Percentiles rank a stretch among this genome's conserved stretches.
phyloP scores from a whole-genome alignment of 1,140 invertebrate genomes.

The Cherax quadricarinatus region DNA sequence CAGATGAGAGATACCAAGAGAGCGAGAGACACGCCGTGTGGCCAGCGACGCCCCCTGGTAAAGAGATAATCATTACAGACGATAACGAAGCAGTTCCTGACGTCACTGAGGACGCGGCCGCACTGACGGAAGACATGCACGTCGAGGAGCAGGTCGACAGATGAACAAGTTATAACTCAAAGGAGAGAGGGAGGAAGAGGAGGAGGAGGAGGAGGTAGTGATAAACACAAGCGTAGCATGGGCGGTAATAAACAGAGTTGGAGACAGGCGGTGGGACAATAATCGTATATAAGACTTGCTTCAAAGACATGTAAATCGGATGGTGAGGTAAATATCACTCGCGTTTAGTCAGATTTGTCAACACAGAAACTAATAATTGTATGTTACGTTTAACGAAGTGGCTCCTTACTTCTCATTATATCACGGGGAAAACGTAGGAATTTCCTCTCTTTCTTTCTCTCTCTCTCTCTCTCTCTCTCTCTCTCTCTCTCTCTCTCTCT shows the following conservation, averaged over 20 bases:
- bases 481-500: too few species aligned
- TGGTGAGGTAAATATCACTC: not conserved
- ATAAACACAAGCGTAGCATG: not conserved
- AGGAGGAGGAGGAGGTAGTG: not conserved
- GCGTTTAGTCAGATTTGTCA: not conserved
- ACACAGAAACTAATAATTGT: not conserved
- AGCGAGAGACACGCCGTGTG: not conserved
- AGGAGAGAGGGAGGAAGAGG: not conserved
- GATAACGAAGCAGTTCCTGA: not conserved
- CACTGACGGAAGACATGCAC: not conserved
- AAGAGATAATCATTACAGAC: not conserved
- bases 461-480: too few species aligned
- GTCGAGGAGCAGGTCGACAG: not conserved
- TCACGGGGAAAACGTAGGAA: too few species aligned
- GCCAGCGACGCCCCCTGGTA: not conserved
- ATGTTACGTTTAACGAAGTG: too few species aligned
- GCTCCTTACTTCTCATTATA: too few species aligned
- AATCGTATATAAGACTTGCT: not conserved
- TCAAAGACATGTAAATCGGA: not conserved
- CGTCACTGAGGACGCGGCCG: too few species aligned
- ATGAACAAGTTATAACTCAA: not conserved
- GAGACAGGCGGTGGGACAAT: not conserved
- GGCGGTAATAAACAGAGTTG: not conserved
- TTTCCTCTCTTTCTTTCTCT: too few species aligned
- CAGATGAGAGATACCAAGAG: not conserved